These are phyloP conservation scores for Rhagoletis pomonella DNA, from an alignment of 1,140 invertebrate species.

Conservation along the genomic window DNA sequence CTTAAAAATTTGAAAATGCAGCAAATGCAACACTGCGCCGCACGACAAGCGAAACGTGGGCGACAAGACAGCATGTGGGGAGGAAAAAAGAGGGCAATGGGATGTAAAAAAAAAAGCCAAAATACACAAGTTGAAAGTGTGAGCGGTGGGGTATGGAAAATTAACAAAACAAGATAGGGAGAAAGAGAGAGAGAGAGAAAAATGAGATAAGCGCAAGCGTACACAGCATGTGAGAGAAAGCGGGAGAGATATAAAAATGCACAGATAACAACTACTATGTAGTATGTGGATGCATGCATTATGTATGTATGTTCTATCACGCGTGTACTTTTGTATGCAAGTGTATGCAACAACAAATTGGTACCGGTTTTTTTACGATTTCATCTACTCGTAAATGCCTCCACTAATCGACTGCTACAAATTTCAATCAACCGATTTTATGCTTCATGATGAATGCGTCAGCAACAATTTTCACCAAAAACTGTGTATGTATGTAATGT, in stretches of 20 bases:
- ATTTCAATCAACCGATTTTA: conserved; percentile 52
- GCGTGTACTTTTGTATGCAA: background rate
- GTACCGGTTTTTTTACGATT: conserved; percentile 48
- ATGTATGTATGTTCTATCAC: background rate
- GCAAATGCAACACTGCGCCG: conserved; percentile 33
- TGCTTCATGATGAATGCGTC: conserved; percentile 33
- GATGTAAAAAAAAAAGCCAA: too few relatives aligned
- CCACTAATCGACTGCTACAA: conserved; percentile 51
- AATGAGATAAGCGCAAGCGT: too few relatives aligned
- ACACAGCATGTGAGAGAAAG: background rate
- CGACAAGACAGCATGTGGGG: background rate
- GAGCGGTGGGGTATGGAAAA: too few relatives aligned
- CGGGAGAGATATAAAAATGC: background rate
- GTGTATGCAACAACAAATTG: conserved; percentile 19
- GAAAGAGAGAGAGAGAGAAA: background rate
- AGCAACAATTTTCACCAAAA: conserved; percentile 49
- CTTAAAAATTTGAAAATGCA: conserved; percentile 14
- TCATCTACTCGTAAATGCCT: conserved; percentile 33
- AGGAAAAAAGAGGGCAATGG: background rate
- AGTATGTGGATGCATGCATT: background rate
- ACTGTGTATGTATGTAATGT: background rate
- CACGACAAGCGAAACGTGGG: conserved; percentile 26
- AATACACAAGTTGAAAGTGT: too few relatives aligned
- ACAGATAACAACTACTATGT: background rate
- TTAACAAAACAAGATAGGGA: background rate